These are phyloP conservation scores for Dichetophora obliterata DNA, from an alignment of 2,888 invertebrate genomes.

Conservation along the genomic window DNA sequence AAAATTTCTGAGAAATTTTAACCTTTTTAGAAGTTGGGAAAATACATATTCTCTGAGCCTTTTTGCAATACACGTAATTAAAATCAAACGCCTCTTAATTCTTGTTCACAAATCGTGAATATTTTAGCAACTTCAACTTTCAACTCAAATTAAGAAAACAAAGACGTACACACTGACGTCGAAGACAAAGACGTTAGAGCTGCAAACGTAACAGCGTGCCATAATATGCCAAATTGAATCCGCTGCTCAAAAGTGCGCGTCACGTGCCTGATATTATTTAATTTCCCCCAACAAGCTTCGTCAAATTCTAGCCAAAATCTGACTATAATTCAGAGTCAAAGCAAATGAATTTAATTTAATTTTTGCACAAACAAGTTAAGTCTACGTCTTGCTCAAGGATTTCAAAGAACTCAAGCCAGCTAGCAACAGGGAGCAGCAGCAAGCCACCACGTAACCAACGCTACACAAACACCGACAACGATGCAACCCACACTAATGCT, in stretches of 20 bases:
- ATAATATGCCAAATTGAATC: not conserved
- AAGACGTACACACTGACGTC: not conserved
- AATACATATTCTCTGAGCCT: not conserved
- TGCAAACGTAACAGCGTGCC: not conserved
- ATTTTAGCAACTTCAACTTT: not conserved
- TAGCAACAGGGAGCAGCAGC: too few species aligned
- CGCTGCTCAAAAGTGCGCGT: not conserved
- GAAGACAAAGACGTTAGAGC: not conserved
- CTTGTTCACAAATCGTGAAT: not conserved
- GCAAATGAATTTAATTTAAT: slow-evolving; percentile 15
- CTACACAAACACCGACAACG: too few species aligned
- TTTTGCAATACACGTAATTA: not conserved
- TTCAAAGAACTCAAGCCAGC: not conserved
- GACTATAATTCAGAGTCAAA: not conserved
- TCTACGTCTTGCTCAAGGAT: not conserved
- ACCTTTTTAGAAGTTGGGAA: too few species aligned
- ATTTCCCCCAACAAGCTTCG: not conserved
- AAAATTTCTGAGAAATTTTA: not conserved
- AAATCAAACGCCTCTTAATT: slow-evolving; percentile 15
- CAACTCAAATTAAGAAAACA: not conserved
- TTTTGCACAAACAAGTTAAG: not conserved
- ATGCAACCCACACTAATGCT: too few species aligned
- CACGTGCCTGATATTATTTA: not conserved
- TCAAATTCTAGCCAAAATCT: not conserved
- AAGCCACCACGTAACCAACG: too few species aligned